Evolutionary conservation across 2,888 invertebrate genomes (phyloP).

Genomic region (Cephus runcator): DNA sequence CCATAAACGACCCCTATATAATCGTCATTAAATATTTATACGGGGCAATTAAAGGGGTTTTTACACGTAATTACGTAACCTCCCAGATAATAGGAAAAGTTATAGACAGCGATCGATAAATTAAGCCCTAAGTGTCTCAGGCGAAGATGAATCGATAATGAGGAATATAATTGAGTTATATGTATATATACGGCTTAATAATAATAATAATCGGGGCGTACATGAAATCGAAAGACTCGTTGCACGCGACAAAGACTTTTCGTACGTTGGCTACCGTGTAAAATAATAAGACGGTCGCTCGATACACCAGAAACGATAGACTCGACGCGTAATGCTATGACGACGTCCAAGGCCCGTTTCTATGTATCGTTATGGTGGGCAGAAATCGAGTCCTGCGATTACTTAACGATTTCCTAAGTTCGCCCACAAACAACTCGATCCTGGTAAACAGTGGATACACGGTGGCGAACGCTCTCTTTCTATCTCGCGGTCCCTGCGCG

Average conservation of each 20-base stretch:
- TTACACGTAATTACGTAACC: background rate
- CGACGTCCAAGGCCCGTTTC: background rate
- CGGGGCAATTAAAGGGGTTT: background rate
- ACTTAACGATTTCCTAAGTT: background rate
- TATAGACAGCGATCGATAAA: background rate
- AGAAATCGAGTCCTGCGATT: background rate
- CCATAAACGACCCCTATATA: background rate
- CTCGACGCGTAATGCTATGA: background rate
- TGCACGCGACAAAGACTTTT: background rate
- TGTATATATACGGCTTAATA: background rate
- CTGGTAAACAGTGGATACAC: constrained; percentile 38
- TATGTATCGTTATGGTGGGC: background rate
- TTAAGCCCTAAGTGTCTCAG: background rate
- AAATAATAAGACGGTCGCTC: background rate
- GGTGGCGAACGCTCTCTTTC: constrained; percentile 20
- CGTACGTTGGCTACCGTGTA: background rate
- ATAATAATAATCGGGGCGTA: background rate
- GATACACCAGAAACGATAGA: background rate
- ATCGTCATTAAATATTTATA: background rate
- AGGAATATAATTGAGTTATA: background rate
- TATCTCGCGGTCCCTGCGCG: background rate
- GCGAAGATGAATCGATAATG: background rate
- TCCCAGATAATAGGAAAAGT: background rate
- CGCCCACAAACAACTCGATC: constrained; percentile 25
- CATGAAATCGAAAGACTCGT: background rate